These are phyloP conservation scores for Trinectes maculatus DNA, from an alignment of 2,113 vertebrate genomes.

Conservation along the genomic window DNA sequence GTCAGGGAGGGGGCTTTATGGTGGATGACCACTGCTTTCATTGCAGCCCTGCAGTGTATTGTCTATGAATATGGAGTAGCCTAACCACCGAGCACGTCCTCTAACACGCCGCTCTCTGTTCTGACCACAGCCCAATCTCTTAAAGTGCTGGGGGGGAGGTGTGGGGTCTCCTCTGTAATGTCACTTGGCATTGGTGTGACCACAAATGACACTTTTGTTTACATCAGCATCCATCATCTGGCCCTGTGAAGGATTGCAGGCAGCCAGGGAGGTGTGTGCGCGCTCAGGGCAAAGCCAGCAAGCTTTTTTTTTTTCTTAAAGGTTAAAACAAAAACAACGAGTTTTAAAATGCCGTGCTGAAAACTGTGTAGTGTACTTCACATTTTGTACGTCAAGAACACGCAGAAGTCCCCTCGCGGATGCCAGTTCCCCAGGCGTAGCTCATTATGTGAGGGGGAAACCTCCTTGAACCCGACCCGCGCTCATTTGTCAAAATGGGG, in stretches of 20 bases:
- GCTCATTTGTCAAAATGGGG: conserved; percentile 60
- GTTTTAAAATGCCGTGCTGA: conserved; percentile 4
- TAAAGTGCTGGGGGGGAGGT: conserved; percentile 62
- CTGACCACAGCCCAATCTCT: conserved; percentile 67
- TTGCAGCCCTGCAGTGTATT: conserved; percentile 54
- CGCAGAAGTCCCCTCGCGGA: not conserved
- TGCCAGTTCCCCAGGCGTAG: conserved; percentile 15
- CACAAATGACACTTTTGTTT: conserved; percentile 68
- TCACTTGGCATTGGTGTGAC: conserved; percentile 76
- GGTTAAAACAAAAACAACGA: conserved; percentile 20
- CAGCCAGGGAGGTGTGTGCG: conserved; percentile 4
- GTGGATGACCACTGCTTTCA: conserved; percentile 49
- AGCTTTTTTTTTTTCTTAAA: conserved; percentile 26
- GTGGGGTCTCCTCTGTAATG: conserved; percentile 51
- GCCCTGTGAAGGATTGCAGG: conserved; percentile 7
- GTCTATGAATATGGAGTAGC: conserved; percentile 71
- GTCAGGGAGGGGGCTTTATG: conserved; percentile 43
- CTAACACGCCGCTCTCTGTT: conserved; percentile 46
- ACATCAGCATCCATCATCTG: conserved; percentile 57
- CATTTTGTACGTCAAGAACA: conserved; percentile 1
- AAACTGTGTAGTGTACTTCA: conserved; percentile 8
- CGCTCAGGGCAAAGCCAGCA: not conserved
- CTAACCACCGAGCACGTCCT: conserved; percentile 65
- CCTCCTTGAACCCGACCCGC: conserved; percentile 48
- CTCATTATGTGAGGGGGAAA: conserved; percentile 43